phyloP scores from a whole-genome alignment of 2,888 invertebrate genomes.

The Biston betularia region DNA sequence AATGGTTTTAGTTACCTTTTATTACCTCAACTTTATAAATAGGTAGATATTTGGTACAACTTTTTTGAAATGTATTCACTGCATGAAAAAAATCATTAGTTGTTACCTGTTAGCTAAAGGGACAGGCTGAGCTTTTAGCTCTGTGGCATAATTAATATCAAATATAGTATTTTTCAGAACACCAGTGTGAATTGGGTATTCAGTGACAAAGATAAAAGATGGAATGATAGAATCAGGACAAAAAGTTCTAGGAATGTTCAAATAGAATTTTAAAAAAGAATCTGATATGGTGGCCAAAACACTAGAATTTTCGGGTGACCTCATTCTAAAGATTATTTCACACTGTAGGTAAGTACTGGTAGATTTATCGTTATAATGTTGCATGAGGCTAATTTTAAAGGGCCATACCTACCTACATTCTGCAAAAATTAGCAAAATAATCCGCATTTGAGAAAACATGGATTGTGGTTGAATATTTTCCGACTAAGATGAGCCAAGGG shows the following conservation, averaged over 20 bases:
- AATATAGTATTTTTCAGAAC: no score
- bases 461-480: background rate
- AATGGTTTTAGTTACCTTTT: background rate
- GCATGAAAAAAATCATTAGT: no score
- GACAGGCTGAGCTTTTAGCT: no score
- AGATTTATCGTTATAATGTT: background rate
- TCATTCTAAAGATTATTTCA: slow-evolving; percentile 9
- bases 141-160: no score
- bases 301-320: background rate
- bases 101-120: no score
- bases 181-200: background rate
- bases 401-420: slow-evolving; percentile 7
- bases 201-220: no score
- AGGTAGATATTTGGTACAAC: no score
- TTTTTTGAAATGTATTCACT: no score
- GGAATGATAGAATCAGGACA: background rate
- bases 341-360: background rate
- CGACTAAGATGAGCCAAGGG: slow-evolving; percentile 11
- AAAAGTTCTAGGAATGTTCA: background rate
- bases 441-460: slow-evolving; percentile 9
- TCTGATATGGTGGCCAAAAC: background rate
- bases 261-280: background rate
- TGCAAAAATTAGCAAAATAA: slow-evolving; percentile 4
- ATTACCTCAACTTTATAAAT: background rate
- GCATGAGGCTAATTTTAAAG: background rate